Conservation (phyloP, 2,797 vertebrate species). For the Clarias platycephalus region DNA sequence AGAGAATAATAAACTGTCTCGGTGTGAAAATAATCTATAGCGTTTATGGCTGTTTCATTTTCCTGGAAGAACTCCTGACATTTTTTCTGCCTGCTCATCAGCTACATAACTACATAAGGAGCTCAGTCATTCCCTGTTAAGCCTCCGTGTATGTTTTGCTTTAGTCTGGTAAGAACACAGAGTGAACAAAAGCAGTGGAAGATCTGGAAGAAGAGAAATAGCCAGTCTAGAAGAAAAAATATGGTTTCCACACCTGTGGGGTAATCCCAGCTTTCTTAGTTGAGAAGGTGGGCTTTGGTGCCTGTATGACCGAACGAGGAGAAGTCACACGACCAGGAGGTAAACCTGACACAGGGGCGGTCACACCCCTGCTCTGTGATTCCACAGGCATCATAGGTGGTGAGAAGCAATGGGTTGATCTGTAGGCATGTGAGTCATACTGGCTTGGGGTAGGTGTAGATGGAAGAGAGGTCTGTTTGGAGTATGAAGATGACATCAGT, state of each 20-base stretch:
- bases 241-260: constrained; percentile 98
- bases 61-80: constrained; percentile 28
- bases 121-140: constrained; percentile 12
- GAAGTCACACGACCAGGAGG: constrained; percentile 78
- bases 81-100: constrained; percentile 23
- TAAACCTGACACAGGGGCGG: constrained; percentile 70
- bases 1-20: constrained; percentile 45
- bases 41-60: constrained; percentile 22
- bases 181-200: constrained; percentile 35
- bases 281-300: constrained; percentile 91
- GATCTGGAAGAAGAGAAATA: constrained; percentile 51
- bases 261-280: constrained; percentile 89
- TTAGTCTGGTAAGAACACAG: constrained; percentile 42
- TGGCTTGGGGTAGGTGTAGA: constrained; percentile 66
- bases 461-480: constrained; percentile 77
- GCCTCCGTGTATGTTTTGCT: constrained; percentile 19
- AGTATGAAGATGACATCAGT: constrained; percentile 64
- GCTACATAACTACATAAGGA: constrained; percentile 32
- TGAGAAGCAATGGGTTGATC: constrained; percentile 63
- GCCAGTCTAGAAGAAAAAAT: constrained; percentile 73
- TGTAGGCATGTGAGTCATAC: constrained; percentile 67
- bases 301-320: constrained; percentile 77
- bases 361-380: constrained; percentile 60
- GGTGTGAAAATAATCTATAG: constrained; percentile 48
- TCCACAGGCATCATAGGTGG: constrained; percentile 69